phyloP scores from a whole-genome alignment of 2,797 vertebrate genomes.

The Neomorphus geoffroyi region DNA sequence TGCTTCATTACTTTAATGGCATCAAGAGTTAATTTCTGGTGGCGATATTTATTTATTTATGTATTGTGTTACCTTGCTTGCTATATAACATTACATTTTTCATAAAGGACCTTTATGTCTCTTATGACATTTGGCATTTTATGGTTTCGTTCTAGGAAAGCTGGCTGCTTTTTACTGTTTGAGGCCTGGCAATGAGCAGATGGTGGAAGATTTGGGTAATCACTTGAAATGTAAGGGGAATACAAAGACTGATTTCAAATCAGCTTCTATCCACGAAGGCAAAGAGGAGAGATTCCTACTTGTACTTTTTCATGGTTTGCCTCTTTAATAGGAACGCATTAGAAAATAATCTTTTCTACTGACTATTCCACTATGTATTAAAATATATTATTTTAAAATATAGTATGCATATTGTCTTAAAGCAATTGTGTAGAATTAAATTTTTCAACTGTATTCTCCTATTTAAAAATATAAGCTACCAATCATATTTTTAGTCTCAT shows the following conservation, averaged over 20 bases:
- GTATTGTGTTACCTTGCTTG: background rate
- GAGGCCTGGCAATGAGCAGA: background rate
- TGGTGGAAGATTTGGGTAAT: background rate
- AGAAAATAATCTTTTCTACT: slow-evolving; percentile 28
- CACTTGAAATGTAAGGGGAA: slow-evolving; percentile 23
- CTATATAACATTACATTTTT: background rate
- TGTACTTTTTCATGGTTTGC: background rate
- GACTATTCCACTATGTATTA: background rate
- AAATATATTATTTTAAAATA: slow-evolving; percentile 28
- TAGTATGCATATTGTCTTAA: background rate
- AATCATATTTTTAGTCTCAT: slow-evolving; percentile 19
- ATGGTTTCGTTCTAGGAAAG: slow-evolving; percentile 3
- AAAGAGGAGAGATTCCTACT: background rate
- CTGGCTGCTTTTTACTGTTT: background rate
- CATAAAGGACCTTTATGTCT: background rate
- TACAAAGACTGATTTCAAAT: background rate
- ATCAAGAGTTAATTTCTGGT: slow-evolving; percentile 47
- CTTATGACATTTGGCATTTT: background rate
- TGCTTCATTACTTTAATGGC: slow-evolving; percentile 56
- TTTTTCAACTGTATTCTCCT: slow-evolving; percentile 13
- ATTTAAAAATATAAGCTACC: slow-evolving; percentile 31
- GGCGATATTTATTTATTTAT: background rate
- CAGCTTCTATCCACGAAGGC: background rate
- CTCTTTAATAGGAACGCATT: background rate
- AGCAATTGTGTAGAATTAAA: background rate